Evolutionary conservation across 2,797 vertebrate genomes (phyloP).

Genomic region (Nyctibius grandis): DNA sequence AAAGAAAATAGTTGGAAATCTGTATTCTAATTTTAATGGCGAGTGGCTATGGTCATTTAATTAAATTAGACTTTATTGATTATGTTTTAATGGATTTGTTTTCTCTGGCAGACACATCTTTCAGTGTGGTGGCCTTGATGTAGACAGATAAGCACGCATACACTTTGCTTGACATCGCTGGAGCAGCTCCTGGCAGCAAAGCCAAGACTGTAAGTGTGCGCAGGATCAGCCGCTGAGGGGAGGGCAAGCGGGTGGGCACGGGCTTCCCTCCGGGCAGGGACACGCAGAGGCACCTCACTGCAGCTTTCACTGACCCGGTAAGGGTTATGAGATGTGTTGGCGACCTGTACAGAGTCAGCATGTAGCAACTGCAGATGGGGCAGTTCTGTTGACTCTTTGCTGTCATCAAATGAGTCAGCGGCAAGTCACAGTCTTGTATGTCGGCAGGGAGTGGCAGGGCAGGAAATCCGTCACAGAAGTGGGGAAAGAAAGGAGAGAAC

Average conservation of each 20-base stretch:
- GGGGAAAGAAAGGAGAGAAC: fast-evolving
- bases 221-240: not conserved
- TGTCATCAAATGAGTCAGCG: slow-evolving; percentile 35
- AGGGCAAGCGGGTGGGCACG: not conserved
- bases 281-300: not conserved
- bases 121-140: not conserved
- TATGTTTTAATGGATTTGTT: not conserved
- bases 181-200: not conserved
- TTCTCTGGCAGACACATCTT: not conserved
- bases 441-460: slow-evolving; percentile 12
- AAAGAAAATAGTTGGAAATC: not conserved
- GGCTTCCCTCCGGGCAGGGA: not conserved
- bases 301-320: not conserved
- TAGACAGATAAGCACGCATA: not conserved
- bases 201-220: not conserved
- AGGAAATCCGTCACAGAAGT: not conserved
- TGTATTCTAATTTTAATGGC: not conserved
- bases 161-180: not conserved
- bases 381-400: not conserved
- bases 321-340: not conserved
- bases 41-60: not conserved
- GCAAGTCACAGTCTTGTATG: not conserved
- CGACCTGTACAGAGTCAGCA: not conserved
- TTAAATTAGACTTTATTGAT: not conserved
- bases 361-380: not conserved